Conservation (phyloP, 2,113 vertebrate genomes). For the Hippoglossus stenolepis region DNA sequence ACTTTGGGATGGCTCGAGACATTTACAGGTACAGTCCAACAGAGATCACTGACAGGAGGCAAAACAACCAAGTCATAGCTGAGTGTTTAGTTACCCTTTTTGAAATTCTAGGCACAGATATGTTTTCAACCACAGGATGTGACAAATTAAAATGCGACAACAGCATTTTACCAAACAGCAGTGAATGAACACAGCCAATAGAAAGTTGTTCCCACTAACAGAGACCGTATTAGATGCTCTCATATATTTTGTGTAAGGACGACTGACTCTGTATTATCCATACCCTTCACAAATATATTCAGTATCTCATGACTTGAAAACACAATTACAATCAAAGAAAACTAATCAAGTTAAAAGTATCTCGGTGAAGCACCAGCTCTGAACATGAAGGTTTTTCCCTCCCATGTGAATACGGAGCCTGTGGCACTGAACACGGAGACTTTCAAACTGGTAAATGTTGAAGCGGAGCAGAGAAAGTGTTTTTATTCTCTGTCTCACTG, state of each 20-base stretch:
- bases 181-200: background rate
- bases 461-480: slow-evolving; percentile 6
- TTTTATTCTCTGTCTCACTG: slow-evolving; percentile 33
- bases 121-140: background rate
- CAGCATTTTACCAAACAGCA: background rate
- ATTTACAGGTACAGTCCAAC: slow-evolving; percentile 91
- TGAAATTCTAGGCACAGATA: background rate
- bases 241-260: slow-evolving; percentile 1
- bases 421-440: background rate
- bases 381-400: background rate
- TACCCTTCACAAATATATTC: background rate
- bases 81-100: background rate
- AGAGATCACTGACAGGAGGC: background rate
- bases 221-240: background rate
- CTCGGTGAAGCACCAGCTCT: background rate
- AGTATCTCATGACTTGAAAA: background rate
- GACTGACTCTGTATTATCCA: background rate
- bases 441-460: slow-evolving; percentile 8
- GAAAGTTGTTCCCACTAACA: background rate
- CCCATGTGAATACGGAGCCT: background rate
- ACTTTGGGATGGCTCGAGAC: slow-evolving; percentile 98
- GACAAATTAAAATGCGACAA: background rate
- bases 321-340: background rate
- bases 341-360: background rate
- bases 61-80: background rate